Evolutionary conservation across 2,113 vertebrate genomes (phyloP), one percentile per base, ranked within the genome.

Genomic region (Apaloderma vittatum): DNA sequence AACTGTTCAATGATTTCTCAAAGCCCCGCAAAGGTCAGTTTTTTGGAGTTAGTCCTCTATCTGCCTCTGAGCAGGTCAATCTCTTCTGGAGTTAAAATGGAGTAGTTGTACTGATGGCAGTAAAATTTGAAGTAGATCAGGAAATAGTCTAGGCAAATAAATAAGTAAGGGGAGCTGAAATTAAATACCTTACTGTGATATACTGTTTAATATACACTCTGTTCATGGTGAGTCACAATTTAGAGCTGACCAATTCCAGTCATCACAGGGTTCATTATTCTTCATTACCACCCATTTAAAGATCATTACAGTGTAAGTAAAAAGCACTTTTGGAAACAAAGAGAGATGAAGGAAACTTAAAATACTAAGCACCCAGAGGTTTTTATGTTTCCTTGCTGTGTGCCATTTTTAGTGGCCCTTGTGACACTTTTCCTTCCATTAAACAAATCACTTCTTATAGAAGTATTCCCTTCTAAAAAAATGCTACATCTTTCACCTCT

Each of bases 261-360:
- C n/a, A 76, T 80, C 55, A 14, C 16, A 14, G 14, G 80, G 43
- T 87, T 57, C 45, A 75, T 91, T 88, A 92, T 81, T 92, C 86
- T 90, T 93, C 85, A 86, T 83, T 91, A 71, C 27, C 66, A 87
- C 22, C 43, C 74, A 63, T 76, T 93, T 97, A 74, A 90, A 96
- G 73, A 78, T 84, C 58, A 71, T 89, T 87, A 75, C 21, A 40
- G 30, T 63, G 16, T 37, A 77, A 94, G 61, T 81, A 75, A 85
- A 91, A 89, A 81, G 61, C 45, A 67, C 32, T 89, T 91, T 68
- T 63, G 61, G 40, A 91, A 94, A 65, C 49, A 92, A 71, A 90
- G 49, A 63, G 23, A 49, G 22, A 51, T 61, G 63, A 37, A n/a
- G 67, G 27, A 58, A 88, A 81, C 34, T 84, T 40, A 27, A 36